Conservation (phyloP, 1,140 invertebrate genomes). For the Aphis gossypii region DNA sequence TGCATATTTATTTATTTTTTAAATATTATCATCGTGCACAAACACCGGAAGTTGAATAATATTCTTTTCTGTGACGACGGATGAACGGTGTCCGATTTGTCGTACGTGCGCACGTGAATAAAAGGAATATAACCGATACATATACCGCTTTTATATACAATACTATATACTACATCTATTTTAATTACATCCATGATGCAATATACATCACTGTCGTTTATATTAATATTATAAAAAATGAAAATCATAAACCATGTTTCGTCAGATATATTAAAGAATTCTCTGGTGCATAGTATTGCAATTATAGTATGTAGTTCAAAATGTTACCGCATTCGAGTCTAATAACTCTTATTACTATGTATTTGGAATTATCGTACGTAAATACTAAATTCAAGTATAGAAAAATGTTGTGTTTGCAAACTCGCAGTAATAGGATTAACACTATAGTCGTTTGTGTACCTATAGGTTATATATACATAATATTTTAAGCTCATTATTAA, state of each 20-base stretch:
- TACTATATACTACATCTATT: too few species aligned
- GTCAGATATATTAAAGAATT: too few species aligned
- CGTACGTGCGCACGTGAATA: background rate
- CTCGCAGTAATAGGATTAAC: background rate
- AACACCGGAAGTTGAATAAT: background rate
- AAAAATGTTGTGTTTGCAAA: background rate
- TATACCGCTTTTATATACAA: background rate
- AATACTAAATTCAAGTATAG: background rate
- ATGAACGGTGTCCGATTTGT: too few species aligned
- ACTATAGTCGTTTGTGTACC: background rate
- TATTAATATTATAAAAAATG: background rate
- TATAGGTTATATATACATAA: background rate
- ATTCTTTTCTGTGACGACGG: background rate
- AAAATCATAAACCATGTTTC: background rate
- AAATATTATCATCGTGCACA: background rate
- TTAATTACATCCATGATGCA: background rate
- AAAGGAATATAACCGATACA: background rate
- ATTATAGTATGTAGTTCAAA: background rate
- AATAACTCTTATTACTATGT: too few species aligned
- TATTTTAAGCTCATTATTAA: background rate
- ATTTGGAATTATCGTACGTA: background rate
- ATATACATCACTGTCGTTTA: background rate
- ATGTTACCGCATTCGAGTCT: background rate
- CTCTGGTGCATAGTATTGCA: too few species aligned
- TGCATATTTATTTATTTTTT: background rate